A percentile compares a stretch with the other conserved stretches of the same genome.
phyloP scores from a whole-genome alignment of 2,113 vertebrate species.

The Artemisiospiza belli region DNA sequence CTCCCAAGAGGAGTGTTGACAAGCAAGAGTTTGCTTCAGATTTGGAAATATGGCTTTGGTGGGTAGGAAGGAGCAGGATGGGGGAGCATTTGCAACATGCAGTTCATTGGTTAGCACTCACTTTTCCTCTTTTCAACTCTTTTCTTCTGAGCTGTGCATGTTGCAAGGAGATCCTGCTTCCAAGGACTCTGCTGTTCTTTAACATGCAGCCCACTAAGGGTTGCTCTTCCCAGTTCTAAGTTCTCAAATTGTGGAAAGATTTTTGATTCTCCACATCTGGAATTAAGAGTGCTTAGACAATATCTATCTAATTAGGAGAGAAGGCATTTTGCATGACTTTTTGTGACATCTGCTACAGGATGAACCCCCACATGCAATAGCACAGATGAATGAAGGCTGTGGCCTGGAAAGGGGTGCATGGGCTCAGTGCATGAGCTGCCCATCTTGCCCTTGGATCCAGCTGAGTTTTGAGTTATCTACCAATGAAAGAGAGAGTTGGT shows the following conservation, averaged over 20 bases:
- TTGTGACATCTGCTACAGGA: not conserved
- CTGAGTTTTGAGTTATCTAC: not conserved
- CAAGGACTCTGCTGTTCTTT: not conserved
- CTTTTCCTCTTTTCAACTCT: not conserved
- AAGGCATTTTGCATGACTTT: not conserved
- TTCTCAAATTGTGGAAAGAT: not conserved
- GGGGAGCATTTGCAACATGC: not conserved
- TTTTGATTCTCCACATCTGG: not conserved
- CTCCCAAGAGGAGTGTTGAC: constrained; percentile 28
- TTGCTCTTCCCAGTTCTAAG: not conserved
- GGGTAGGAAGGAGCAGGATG: not conserved
- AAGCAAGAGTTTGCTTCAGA: constrained; percentile 13
- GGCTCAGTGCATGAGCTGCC: not conserved
- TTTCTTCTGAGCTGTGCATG: not conserved
- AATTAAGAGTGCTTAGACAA: not conserved
- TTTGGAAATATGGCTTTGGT: not conserved
- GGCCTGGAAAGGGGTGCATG: not conserved
- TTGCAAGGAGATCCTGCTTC: not conserved
- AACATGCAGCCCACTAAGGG: not conserved
- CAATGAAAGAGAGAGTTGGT: not conserved
- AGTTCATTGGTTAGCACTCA: not conserved
- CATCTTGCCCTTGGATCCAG: not conserved
- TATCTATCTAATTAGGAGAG: not conserved
- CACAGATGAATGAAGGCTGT: not conserved
- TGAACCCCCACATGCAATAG: not conserved